Evolutionary conservation across 2,797 vertebrate genomes (phyloP), one percentile per base, ranked within the genome.

Genomic region (Amblyopsis hoosieri): DNA sequence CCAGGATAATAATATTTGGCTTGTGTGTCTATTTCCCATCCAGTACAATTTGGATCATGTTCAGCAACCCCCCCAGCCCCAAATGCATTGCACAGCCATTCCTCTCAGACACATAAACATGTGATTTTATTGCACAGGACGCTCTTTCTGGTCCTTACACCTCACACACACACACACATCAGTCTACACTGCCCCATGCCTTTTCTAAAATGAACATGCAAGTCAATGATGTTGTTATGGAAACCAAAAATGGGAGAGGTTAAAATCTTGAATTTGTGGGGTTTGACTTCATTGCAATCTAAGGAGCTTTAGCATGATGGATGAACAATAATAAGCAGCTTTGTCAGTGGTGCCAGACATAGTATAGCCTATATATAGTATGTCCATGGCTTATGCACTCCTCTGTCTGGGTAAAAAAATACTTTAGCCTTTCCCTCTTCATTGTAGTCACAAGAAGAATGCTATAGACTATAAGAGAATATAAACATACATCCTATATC

Each of bases 221-320:
- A 69, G 51, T 54, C 51, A 42, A 51, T 56, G 4, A 1, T n/a
- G 66, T 69, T 71, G 62, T 63, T 61, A 72, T 66, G 51, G 56
- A 71, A 57, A 60, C 61, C 3, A 2, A 53, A 42, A 46, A 19
- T 46, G 54, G 1, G 8, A 60, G 54, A 75, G 57, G 57, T 60
- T 57, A 55, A 45, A 14, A 54, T 53, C 67, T 54, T 57, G 14
- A 10, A 15, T 69, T 64, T 56, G 23, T 42, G 37, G 37, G 37
- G 37, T 42, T 42, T 42, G 37, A 42, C 37, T 42, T 9, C 8
- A 1, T 9, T 42, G 37, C 8, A 8, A 42, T 42, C 37, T 42
- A 42, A 42, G 9, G 2, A 42, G 37, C 7, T 42, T 42, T 8
- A 42, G 37, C 7, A 10, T 42, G 9, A 42, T 8, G 37, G 37